Base-by-base conservation (phyloP, 2,113 vertebrate species). In the Tauraco erythrolophus region DNA sequence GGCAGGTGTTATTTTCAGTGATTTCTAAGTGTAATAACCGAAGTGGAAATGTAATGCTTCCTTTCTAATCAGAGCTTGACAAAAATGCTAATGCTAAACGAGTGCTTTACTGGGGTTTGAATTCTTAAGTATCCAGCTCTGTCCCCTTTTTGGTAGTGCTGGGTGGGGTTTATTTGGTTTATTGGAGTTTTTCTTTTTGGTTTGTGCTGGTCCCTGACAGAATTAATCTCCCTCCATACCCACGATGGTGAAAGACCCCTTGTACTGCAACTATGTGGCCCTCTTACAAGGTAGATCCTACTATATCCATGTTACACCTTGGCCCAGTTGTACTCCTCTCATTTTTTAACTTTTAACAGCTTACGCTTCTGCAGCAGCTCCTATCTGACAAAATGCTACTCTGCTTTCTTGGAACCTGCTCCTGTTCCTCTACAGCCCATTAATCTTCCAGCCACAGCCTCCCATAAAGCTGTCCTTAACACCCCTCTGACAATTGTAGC, bases 21-120 rank as follows among this genome's bases (percentile, higher is more conserved):
- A 71, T 92, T 92, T 96, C 10, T 51, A 86, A 81, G 50, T 56
- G 28, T 39, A 69, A 33, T 86, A 92, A 91, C 46, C 66, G 16
- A 81, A 91, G 60, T 92, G 51, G 51, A 94, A 94, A 17, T 66
- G 88, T 45, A 72, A 80, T 69, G 35, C 19, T 95, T 94, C 56
- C 64, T 78, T 95, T 95, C 72, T 84, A 78, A 92, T 61, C 7
- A 41, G 16, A 87, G 53, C 51, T 68, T 0, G 0, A 78, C 43
- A 83, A 74, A 95, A 94, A 84, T 43, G 21, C 23, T 84, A 66
- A 62, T 53, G 30, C 6, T 76, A 58, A 76, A n/a, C 50, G 25
- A 79, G 53, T 92, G 69, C 43, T 56, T 92, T 57, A 56, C 6
- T 22, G n/a, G 24, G 84, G 35, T 46, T 93, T 35, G 81, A 92